Conservation (phyloP, 2,113 vertebrate genomes). For the Tupaia chinensis region DNA sequence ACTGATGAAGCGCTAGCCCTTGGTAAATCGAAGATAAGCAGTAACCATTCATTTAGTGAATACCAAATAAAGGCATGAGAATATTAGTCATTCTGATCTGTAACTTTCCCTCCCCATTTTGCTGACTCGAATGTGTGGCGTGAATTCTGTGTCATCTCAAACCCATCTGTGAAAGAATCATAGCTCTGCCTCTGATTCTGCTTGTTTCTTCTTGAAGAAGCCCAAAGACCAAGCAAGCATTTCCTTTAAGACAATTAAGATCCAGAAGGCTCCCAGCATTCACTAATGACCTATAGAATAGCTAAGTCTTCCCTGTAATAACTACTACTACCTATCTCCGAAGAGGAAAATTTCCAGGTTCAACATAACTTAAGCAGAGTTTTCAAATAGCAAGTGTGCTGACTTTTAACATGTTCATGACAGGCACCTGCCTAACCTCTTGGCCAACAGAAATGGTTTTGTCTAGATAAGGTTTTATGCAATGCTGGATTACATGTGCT, state of each 20-base stretch:
- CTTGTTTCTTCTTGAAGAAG: slow-evolving; percentile 27
- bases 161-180: neutral
- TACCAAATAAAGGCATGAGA: neutral
- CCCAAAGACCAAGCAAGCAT: slow-evolving; percentile 25
- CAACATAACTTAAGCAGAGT: slow-evolving; percentile 12
- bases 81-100: slow-evolving; percentile 20
- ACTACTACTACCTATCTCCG: neutral
- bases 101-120: neutral
- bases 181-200: neutral
- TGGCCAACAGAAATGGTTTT: neutral
- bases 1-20: neutral
- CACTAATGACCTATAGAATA: slow-evolving; percentile 14
- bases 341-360: slow-evolving; percentile 42
- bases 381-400: neutral
- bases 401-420: neutral
- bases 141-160: slow-evolving; percentile 3
- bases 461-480: neutral
- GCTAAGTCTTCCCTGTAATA: neutral
- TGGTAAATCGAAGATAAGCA: neutral
- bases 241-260: slow-evolving; percentile 51
- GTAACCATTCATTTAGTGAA: neutral
- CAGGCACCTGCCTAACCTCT: neutral
- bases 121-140: neutral
- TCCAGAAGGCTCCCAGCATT: neutral
- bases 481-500: neutral